phyloP scores from a whole-genome alignment of 1,140 invertebrate species.

The Harpegnathos saltator region DNA sequence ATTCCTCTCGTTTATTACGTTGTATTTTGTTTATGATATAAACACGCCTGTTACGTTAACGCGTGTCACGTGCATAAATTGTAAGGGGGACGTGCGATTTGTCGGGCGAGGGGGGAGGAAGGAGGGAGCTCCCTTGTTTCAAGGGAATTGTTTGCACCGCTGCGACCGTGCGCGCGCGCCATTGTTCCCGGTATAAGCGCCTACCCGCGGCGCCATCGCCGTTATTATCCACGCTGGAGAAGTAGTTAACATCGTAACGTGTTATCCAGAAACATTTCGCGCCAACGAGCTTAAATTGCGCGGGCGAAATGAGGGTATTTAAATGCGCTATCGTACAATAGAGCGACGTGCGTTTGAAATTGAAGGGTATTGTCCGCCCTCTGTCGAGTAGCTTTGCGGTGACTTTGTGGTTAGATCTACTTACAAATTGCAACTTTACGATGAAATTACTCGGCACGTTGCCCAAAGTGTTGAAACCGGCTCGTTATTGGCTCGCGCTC shows the following conservation, averaged over 20 bases:
- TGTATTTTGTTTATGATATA: not conserved
- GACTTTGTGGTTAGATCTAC: not conserved
- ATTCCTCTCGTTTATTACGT: conserved; percentile 25
- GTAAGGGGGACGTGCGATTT: not conserved
- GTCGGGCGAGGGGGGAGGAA: too few relatives aligned
- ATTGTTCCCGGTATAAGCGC: conserved; percentile 4
- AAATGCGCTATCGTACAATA: not conserved
- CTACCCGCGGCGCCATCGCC: too few relatives aligned
- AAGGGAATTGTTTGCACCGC: conserved; percentile 3
- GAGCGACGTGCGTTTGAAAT: not conserved
- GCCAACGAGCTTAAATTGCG: not conserved
- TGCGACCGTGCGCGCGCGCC: too few relatives aligned
- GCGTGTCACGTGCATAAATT: not conserved
- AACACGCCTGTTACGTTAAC: not conserved
- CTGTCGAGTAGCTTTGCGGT: not conserved
- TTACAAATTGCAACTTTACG: conserved; percentile 7
- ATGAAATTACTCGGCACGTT: not conserved
- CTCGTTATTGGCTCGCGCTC: too few relatives aligned
- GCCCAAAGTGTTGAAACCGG: too few relatives aligned
- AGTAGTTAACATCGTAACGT: conserved; percentile 4
- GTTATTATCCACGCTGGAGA: not conserved
- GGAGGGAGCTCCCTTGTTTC: too few relatives aligned
- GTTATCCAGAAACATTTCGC: not conserved
- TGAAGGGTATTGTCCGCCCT: not conserved
- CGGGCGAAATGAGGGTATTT: too few relatives aligned